These are phyloP conservation scores for Okapia johnstoni DNA, from an alignment of 2,113 vertebrate species.

Conservation along the genomic window DNA sequence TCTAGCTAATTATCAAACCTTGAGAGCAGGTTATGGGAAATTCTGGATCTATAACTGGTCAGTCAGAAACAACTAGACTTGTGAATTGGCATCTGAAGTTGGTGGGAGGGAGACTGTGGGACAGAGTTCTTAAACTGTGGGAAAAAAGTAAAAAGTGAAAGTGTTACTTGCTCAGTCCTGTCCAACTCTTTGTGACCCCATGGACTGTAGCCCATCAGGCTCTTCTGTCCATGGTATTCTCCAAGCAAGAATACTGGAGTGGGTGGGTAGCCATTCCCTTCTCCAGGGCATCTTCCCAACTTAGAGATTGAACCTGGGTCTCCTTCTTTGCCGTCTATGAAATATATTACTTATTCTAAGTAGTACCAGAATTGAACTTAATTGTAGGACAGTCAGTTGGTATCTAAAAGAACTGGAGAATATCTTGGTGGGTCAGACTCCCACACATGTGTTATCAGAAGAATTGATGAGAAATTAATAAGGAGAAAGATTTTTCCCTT, in stretches of 20 bases:
- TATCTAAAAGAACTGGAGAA: background rate
- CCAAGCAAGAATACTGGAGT: background rate
- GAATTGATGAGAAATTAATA: background rate
- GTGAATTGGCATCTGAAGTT: background rate
- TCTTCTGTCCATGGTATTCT: background rate
- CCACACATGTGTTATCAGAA: background rate
- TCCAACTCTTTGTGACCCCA: background rate
- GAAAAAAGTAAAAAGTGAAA: background rate
- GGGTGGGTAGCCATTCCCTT: background rate
- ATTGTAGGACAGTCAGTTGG: background rate
- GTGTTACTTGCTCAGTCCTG: background rate
- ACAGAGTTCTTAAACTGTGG: background rate
- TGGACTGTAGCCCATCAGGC: background rate
- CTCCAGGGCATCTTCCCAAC: background rate
- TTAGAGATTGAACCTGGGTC: background rate
- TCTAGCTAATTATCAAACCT: background rate
- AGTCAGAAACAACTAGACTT: background rate
- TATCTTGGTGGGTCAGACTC: background rate
- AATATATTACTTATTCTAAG: background rate
- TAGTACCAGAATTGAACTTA: background rate
- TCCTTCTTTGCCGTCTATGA: background rate
- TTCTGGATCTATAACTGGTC: background rate
- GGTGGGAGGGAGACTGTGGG: background rate
- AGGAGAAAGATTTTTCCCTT: background rate
- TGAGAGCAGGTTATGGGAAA: background rate